Percentiles rank a stretch among this genome's conserved stretches.
These are phyloP conservation scores for Gnathonemus longibarbis DNA, from an alignment of 2,113 vertebrate genomes.

Conservation along the genomic window DNA sequence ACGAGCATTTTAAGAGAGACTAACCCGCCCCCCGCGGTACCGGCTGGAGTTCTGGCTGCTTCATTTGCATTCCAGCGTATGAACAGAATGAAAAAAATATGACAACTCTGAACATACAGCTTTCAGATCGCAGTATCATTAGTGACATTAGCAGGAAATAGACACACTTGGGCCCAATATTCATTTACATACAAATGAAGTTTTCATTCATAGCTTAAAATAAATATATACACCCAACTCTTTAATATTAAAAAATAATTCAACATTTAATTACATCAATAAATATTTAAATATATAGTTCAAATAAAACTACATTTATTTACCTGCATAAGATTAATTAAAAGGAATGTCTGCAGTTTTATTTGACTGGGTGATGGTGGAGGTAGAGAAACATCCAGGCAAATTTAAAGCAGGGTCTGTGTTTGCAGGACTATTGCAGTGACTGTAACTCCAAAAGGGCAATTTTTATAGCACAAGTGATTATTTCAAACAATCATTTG, in stretches of 20 bases:
- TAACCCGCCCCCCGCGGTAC: neutral
- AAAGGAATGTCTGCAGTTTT: neutral
- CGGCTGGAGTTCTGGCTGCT: neutral
- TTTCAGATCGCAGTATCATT: neutral
- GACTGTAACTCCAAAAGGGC: neutral
- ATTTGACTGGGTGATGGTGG: neutral
- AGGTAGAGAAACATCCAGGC: neutral
- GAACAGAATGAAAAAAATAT: neutral
- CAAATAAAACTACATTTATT: neutral
- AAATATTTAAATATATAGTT: neutral
- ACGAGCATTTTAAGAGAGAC: neutral
- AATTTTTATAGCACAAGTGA: neutral
- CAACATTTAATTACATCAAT: neutral
- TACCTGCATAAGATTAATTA: neutral
- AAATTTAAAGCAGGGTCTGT: neutral
- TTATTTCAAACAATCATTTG: neutral
- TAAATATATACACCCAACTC: neutral
- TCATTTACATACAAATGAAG: neutral
- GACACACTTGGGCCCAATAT: neutral
- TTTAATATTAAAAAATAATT: slow-evolving; percentile 7
- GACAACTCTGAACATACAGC: neutral
- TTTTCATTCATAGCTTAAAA: neutral
- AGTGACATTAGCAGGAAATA: neutral
- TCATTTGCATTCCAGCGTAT: neutral
- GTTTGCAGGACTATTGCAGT: neutral